Evolutionary conservation across 1,140 invertebrate genomes (phyloP).

Genomic region (Drosophila gunungcola): DNA sequence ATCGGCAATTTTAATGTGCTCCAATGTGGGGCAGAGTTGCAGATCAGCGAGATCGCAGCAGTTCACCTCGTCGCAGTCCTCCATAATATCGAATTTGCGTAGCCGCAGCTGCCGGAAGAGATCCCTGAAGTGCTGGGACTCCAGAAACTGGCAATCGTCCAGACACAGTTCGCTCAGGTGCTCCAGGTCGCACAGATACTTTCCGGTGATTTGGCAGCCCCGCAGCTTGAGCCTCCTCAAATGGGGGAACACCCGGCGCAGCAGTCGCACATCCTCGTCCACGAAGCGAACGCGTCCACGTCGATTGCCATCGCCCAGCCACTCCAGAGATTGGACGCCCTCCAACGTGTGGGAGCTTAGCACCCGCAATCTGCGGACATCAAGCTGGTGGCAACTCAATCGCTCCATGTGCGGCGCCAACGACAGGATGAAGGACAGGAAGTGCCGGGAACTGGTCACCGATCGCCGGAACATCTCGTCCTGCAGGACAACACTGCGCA

Average conservation of each 20-base stretch:
- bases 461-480: slow-evolving; percentile 47
- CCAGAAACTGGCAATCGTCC: slow-evolving; percentile 71
- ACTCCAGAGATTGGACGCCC: slow-evolving; percentile 49
- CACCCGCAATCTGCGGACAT: slow-evolving; percentile 55
- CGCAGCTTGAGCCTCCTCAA: slow-evolving; percentile 57
- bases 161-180: slow-evolving; percentile 57
- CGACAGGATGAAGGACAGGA: slow-evolving; percentile 51
- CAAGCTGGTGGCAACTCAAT: slow-evolving; percentile 52
- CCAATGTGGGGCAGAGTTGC: slow-evolving; percentile 69
- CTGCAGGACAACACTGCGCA: slow-evolving; percentile 54
- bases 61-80: slow-evolving; percentile 76
- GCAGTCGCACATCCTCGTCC: slow-evolving; percentile 68
- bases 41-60: slow-evolving; percentile 71
- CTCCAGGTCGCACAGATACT: slow-evolving; percentile 59
- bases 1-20: slow-evolving; percentile 77
- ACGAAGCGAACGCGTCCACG: slow-evolving; percentile 52
- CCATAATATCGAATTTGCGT: slow-evolving; percentile 76
- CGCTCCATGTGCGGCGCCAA: slow-evolving; percentile 55
- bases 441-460: slow-evolving; percentile 31
- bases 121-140: slow-evolving; percentile 70
- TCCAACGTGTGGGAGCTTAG: slow-evolving; percentile 37
- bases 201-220: slow-evolving; percentile 67
- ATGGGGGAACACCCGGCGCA: slow-evolving; percentile 58
- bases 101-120: slow-evolving; percentile 60
- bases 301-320: slow-evolving; percentile 35